Evolutionary conservation across 2,797 vertebrate species (phyloP).

Genomic region (Acanthis flammea): DNA sequence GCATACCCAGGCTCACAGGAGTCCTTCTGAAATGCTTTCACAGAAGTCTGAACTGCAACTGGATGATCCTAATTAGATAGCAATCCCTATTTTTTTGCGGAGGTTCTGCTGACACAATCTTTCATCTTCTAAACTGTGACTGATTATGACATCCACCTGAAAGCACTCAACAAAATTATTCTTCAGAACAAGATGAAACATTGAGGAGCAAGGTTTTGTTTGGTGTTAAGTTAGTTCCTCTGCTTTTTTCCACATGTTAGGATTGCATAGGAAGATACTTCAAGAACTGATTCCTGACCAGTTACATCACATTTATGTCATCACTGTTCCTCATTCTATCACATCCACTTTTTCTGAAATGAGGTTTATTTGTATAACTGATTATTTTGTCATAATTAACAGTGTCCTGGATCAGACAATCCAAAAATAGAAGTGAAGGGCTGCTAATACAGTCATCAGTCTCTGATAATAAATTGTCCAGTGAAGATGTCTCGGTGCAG

Average conservation of each 20-base stretch:
- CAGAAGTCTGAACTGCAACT: neutral
- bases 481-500: neutral
- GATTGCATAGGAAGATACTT: neutral
- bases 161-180: neutral
- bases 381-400: neutral
- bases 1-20: neutral
- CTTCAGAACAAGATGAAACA: neutral
- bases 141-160: neutral
- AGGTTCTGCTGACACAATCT: neutral
- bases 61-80: neutral
- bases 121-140: neutral
- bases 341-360: neutral
- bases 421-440: neutral
- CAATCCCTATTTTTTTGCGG: neutral
- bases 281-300: neutral
- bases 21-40: neutral
- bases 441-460: neutral
- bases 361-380: neutral
- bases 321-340: neutral
- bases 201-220: neutral
- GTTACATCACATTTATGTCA: neutral
- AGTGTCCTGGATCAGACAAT: neutral
- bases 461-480: neutral
- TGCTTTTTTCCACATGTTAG: neutral
- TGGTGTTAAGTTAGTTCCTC: neutral